Evolutionary conservation across 2,888 invertebrate genomes (phyloP), one percentile per base, ranked within the genome.

Genomic region (Sympetrum striolatum): DNA sequence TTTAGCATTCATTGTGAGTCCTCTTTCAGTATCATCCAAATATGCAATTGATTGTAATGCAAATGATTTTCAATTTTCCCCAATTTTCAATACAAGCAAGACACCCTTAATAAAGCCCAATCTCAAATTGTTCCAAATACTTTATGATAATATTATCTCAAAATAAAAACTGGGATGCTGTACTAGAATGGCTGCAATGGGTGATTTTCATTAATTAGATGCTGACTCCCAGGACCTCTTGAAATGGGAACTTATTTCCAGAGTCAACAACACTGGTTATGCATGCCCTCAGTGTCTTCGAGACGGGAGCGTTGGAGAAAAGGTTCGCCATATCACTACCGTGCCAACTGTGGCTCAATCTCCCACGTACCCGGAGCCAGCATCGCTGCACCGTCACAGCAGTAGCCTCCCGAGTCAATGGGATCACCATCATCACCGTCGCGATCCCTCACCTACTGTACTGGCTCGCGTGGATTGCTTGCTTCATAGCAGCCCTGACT

Each of bases 201-300:
- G 86, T 86, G 86, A 86, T 86, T 86, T 86, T 86, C 86, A 86
- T 86, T 86, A 86, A 86, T 86, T 86, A 86, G 86, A 86, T 86
- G 86, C 86, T 86, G 86, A 86, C 86, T 86, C 86, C 86, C 86
- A 86, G 86, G 86, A 86, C 86, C 86, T 86, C 86, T 86, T 86
- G 86, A 86, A 86, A 86, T 86, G 86, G 86, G 86, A 86, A 86
- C 86, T 86, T 86, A 86, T 86, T 86, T 86, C 86, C 86, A 86
- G 86, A 86, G 60, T 86, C 86, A 86, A 60, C 86, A 86, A 86
- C 82, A 82, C 82, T 86, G 86, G 86, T 86, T 60, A 86, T 86
- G 86, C 86, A 86, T 86, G 86, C 86, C 60, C 86, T 60, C 60
- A 37, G 60, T 86, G 86, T 31, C 86, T 64, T 64, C 86, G 37